Evolutionary conservation across 1,140 invertebrate genomes (phyloP), one percentile per base, ranked within the genome.

Genomic region (Galleria mellonella): DNA sequence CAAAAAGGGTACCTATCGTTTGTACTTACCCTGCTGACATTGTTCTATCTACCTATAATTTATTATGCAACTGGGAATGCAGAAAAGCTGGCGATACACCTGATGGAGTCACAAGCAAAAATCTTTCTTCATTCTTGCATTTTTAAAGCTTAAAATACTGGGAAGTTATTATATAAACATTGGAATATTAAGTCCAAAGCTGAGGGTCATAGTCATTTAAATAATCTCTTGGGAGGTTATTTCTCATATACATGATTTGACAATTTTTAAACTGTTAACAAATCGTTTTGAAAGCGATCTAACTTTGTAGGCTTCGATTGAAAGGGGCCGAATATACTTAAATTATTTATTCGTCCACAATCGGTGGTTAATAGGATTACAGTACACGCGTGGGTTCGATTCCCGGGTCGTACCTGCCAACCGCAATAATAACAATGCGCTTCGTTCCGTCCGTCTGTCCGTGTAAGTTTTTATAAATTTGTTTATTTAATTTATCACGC

Each of bases 401-500:
- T 71, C 68, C 62, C 49, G 55, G 43, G 38, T 51, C 49, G 50
- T 65, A 64, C 63, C 66, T 62, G 59, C 51, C 62, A 39, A 72
- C 72, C 65, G 60, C 69, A 68, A 51, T 52, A 43, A 35, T 53
- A 54, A 64, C 51, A 55, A 59, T 51, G 47, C 55, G 47, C 32
- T 47, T 23, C 17, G 17, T 23, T 23, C 17, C 50, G 53, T 50
- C 64, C 63, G 62, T 66, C 58, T 62, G 61, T 54, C 63, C 39
- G 58, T 55, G 47, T 52, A 43, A 43, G 46, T 72, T 78, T 77
- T 78, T 82, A 64, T 78, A 72, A 72, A 77, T 77, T 77, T 81
- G 76, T 84, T 82, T 84, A 78, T 81, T 84, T 84, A 82, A 81
- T 84, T 81, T 81, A 81, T 66, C 70, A 77, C 65, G 70, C 65